Conservation (phyloP, 2,797 vertebrate species). For the Cichlasoma orientale region DNA sequence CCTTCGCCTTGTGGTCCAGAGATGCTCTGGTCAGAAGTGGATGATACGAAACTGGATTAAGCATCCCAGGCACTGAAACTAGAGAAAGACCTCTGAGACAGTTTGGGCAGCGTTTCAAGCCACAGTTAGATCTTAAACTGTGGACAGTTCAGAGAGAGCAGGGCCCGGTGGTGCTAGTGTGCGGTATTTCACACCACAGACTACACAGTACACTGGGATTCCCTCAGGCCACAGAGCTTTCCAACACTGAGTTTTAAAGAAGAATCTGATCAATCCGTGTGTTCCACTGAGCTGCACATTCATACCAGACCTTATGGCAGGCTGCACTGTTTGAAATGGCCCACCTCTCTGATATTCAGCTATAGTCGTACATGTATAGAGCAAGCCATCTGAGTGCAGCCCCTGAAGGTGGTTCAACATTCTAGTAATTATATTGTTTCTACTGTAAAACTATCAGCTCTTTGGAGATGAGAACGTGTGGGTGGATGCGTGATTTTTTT, state of each 20-base stretch:
- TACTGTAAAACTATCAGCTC: conserved; percentile 46
- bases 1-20: conserved; percentile 92
- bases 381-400: conserved; percentile 39
- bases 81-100: conserved; percentile 24
- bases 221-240: conserved; percentile 60
- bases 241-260: conserved; percentile 54
- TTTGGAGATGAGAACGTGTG: conserved; percentile 14
- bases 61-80: conserved; percentile 87
- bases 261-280: conserved; percentile 61
- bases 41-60: conserved; percentile 98
- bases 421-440: conserved; percentile 43
- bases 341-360: conserved; percentile 54
- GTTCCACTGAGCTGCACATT: conserved; percentile 39
- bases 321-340: conserved; percentile 38
- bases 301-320: conserved; percentile 38
- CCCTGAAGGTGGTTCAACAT: conserved; percentile 17
- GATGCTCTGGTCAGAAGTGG: conserved; percentile 98
- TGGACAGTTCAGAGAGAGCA: conserved; percentile 33
- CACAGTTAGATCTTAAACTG: conserved; percentile 41
- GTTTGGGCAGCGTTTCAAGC: conserved; percentile 35
- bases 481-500: not conserved
- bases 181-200: conserved; percentile 51
- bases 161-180: conserved; percentile 24
- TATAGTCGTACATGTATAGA: conserved; percentile 53
- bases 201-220: conserved; percentile 39